Evolutionary conservation across 2,888 invertebrate species (phyloP).

Genomic region (Rotaria sp.): DNA sequence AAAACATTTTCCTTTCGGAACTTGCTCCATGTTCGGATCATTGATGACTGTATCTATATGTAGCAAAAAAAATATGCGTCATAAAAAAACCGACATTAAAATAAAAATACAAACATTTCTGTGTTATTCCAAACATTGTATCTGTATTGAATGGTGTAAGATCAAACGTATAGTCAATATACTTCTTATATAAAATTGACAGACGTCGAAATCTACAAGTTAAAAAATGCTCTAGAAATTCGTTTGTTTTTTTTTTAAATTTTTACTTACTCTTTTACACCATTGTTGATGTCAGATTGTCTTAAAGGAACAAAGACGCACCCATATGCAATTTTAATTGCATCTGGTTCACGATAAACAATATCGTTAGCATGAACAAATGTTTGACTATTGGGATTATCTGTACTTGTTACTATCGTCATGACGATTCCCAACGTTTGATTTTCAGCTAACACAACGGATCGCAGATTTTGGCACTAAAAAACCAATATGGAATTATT

Average conservation of each 20-base stretch:
- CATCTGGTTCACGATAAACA: not conserved
- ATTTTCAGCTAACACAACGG: not conserved
- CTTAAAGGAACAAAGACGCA: not conserved
- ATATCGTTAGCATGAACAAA: not conserved
- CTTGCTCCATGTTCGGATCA: not conserved
- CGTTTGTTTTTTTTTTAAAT: not conserved
- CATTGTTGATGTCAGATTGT: not conserved
- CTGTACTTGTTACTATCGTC: not conserved
- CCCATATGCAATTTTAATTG: not conserved
- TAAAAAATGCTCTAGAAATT: not conserved
- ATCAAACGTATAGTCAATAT: not conserved
- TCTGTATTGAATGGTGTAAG: not conserved
- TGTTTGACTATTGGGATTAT: not conserved
- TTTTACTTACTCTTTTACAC: not conserved
- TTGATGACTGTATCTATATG: not conserved
- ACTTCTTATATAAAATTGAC: not conserved
- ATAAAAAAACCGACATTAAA: no score
- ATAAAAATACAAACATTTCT: not conserved
- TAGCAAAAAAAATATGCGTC: not conserved
- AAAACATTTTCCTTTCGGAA: not conserved
- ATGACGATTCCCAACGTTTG: not conserved
- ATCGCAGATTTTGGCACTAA: not conserved
- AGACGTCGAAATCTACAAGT: not conserved
- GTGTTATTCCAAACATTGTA: not conserved
- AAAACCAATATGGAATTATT: not conserved